Base-by-base conservation (phyloP, 23 tunicate species). In the Diplosoma virens region DNA sequence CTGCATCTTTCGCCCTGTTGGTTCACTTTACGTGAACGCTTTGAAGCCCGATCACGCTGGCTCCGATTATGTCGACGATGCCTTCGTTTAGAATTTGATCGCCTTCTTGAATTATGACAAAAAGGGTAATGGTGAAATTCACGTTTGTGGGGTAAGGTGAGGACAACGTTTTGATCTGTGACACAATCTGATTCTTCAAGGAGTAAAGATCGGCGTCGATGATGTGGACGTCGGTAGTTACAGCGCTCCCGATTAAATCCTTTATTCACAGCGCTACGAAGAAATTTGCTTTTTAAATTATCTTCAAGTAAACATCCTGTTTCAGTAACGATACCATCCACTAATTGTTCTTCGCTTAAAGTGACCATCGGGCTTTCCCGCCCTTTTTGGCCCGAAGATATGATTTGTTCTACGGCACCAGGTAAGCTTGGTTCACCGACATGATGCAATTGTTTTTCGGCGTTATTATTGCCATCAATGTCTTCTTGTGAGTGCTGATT, bases 271-370 rank as follows among this genome's bases (percentile, higher is more conserved):
- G 70, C 75, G 27, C 30, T 48, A 28, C 81, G 76, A 23, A 70
- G 65, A 47, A 92, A 81, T 53, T 80, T 81, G 63, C 81, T 86
- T 16, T 87, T 74, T 22, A 3, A 83, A 6, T 47, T 33, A 27
- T 79, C 66, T 29, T 48, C 35, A 0, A 80, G 65, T 7, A 84
- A 47, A 64, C 86, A 84, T 24, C 84, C 97, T 0, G 97, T 90
- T 11, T 79, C 90, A 0, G 97, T 82, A 3, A 85, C 71, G n/a
- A 81, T 83, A 34, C 92, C 97, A 47, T 92, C 97, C 23, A 92
- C 90, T 41, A 92, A 92, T 56, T 84, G 83, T 47, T 92, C 97
- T 60, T 92, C 97, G 34, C 92, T 92, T 4, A 85, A 60, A 14
- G 86, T 89, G 33, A 72, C 86, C 46, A 31, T 59, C 28, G 71